Conservation (phyloP, 2,113 vertebrate species). For the Cyprinodon variegatus region DNA sequence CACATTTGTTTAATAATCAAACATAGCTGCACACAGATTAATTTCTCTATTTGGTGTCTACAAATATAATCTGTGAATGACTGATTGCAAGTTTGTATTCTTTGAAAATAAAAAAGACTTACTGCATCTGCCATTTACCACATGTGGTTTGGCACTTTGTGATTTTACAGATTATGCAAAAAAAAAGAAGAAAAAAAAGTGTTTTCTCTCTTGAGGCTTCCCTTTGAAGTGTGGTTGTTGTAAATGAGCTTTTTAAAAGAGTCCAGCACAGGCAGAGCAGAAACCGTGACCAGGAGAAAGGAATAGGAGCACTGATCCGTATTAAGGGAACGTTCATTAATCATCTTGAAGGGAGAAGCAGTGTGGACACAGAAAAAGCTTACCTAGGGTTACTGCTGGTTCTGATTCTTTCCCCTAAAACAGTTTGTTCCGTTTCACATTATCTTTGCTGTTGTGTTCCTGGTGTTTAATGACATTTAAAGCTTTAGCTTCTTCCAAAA, state of each 20-base stretch:
- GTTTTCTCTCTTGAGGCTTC: slow-evolving; percentile 7
- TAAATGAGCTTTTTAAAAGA: slow-evolving; percentile 20
- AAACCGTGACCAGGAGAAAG: slow-evolving; percentile 27
- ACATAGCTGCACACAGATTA: neutral
- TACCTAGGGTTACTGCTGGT: neutral
- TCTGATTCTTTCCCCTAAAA: slow-evolving; percentile 31
- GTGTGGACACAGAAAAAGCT: slow-evolving; percentile 15
- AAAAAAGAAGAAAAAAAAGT: neutral
- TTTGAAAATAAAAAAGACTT: neutral
- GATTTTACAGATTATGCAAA: slow-evolving; percentile 1
- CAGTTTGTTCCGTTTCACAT: slow-evolving; percentile 35
- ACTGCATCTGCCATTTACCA: slow-evolving; percentile 15
- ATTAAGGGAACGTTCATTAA: slow-evolving; percentile 51
- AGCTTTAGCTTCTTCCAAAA: no score
- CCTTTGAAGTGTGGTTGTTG: slow-evolving; percentile 25
- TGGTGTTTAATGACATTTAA: neutral
- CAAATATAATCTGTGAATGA: slow-evolving; percentile 6
- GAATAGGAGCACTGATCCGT: slow-evolving; percentile 26
- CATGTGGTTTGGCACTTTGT: slow-evolving; percentile 13
- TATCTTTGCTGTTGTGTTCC: slow-evolving; percentile 29
- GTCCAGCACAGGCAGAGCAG: slow-evolving; percentile 36
- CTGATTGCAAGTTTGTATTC: neutral
- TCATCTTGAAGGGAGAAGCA: slow-evolving; percentile 31
- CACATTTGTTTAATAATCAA: slow-evolving; percentile 11
- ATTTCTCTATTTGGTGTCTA: neutral